A percentile compares a stretch with the other conserved stretches of the same genome.
Conservation (phyloP, 2,113 vertebrate genomes). For the Leucoraja erinaceus region DNA sequence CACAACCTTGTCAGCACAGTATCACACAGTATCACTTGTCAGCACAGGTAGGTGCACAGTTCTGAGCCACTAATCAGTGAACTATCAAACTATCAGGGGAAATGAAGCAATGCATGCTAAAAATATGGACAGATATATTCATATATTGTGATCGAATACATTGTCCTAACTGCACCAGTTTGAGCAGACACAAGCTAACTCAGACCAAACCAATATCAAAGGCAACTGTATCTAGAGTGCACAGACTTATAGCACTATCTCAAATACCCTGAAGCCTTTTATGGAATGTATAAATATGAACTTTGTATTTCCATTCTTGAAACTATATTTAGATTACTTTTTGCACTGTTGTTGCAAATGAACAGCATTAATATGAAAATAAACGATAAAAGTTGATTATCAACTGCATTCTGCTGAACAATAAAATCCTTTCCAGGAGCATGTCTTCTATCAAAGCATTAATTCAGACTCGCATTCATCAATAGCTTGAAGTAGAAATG, state of each 20-base stretch:
- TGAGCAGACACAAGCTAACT: too few species aligned
- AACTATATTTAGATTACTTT: too few species aligned
- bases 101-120: too few species aligned
- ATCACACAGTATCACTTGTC: too few species aligned
- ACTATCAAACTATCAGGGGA: too few species aligned
- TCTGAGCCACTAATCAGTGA: too few species aligned
- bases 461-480: not conserved
- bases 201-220: too few species aligned
- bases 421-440: not conserved
- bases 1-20: too few species aligned
- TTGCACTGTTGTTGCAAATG: not conserved
- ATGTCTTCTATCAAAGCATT: not conserved
- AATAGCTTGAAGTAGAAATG: not conserved
- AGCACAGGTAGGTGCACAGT: too few species aligned
- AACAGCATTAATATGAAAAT: not conserved
- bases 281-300: not conserved
- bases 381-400: not conserved
- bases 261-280: not conserved
- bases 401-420: not conserved
- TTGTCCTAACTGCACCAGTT: too few species aligned
- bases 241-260: not conserved
- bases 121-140: too few species aligned
- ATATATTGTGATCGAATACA: too few species aligned
- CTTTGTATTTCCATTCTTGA: not conserved
- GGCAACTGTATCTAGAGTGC: not conserved